Conservation (phyloP, 2,888 invertebrate species). For the Acanthosoma haemorrhoidale region DNA sequence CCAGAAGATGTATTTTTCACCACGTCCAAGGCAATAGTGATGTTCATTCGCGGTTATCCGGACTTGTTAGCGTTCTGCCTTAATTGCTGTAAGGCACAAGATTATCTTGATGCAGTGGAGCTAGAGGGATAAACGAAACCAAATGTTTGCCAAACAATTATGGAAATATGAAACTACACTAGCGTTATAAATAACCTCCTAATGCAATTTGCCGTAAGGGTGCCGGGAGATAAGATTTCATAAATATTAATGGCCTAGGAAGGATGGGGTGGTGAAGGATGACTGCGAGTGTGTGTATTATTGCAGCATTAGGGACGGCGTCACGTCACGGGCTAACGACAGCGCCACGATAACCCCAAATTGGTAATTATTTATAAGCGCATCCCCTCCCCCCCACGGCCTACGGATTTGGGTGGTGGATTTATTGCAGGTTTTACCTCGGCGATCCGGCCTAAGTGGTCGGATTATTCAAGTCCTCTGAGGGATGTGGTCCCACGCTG, state of each 20-base stretch:
- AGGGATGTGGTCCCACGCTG: constrained; percentile 7
- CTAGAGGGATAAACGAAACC: constrained; percentile 7
- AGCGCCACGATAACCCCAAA: background rate
- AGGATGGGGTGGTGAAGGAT: constrained; percentile 21
- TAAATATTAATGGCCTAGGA: constrained; percentile 14
- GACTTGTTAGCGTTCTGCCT: too few species aligned
- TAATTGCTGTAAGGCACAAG: too few species aligned
- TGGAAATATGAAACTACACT: constrained; percentile 4
- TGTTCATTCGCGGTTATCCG: too few species aligned
- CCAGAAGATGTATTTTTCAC: too few species aligned
- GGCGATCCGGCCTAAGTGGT: constrained; percentile 19
- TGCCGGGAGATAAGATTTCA: constrained; percentile 13
- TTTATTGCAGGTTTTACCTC: constrained; percentile 24
- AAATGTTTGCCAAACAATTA: constrained; percentile 16
- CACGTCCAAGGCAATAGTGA: too few species aligned
- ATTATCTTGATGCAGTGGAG: too few species aligned
- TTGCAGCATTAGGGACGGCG: constrained; percentile 21
- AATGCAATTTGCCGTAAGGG: background rate
- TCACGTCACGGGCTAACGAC: background rate
- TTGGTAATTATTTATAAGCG: constrained; percentile 12
- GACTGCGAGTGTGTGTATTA: constrained; percentile 20
- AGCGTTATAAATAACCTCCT: background rate
- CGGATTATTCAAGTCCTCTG: constrained; percentile 14
- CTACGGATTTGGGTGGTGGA: background rate
- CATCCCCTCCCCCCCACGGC: background rate